These are phyloP conservation scores for Anisognathus igniventris DNA, from an alignment of 2,797 vertebrate species.

Conservation along the genomic window DNA sequence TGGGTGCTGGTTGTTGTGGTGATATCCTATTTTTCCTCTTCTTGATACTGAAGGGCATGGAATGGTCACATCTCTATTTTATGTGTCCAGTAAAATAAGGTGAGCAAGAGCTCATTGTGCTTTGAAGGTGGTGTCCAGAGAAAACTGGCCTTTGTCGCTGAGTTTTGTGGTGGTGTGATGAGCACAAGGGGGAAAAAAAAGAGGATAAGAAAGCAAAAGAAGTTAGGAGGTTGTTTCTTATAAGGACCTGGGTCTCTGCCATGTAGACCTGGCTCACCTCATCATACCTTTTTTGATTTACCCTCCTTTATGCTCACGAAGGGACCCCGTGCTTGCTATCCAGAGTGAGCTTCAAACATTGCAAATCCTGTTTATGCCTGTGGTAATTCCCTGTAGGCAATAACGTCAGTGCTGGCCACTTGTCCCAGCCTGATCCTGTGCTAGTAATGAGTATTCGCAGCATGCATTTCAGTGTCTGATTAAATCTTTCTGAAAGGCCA, in stretches of 20 bases:
- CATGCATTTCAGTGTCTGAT: slow-evolving; percentile 66
- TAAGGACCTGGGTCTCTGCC: neutral
- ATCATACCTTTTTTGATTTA: neutral
- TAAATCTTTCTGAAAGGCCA: slow-evolving; percentile 68
- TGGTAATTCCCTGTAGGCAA: slow-evolving; percentile 58
- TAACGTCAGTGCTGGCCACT: slow-evolving; percentile 63
- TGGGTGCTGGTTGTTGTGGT: neutral
- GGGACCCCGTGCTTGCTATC: neutral
- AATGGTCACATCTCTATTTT: neutral
- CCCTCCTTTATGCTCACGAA: neutral
- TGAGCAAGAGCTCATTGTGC: neutral
- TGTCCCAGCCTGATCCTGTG: slow-evolving; percentile 59
- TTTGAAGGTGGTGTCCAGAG: neutral
- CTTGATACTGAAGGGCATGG: neutral
- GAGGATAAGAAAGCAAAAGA: neutral
- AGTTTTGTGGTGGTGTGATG: neutral
- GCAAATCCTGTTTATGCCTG: slow-evolving; percentile 53
- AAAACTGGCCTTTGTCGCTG: neutral
- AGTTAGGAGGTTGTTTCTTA: neutral
- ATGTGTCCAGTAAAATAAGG: neutral
- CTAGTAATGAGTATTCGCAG: slow-evolving; percentile 66
- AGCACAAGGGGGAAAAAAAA: fast-evolving
- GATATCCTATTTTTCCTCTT: neutral
- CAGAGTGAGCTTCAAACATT: neutral
- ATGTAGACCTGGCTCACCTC: neutral